Percentiles rank a stretch among this genome's conserved stretches.
phyloP scores from a whole-genome alignment of 2,888 invertebrate species.

The Apodemia duryi region DNA sequence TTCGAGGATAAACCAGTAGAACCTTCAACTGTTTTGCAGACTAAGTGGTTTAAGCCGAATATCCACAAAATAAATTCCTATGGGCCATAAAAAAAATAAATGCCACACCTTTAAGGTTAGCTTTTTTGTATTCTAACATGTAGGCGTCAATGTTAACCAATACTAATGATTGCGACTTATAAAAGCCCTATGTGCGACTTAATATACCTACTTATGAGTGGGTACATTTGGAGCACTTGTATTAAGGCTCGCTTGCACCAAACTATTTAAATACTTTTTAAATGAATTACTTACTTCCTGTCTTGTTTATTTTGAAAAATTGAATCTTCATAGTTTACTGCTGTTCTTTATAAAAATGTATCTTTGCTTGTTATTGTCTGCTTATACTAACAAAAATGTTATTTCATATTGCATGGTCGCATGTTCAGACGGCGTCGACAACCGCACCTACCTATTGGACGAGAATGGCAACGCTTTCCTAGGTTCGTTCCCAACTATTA shows the following conservation, averaged over 20 bases:
- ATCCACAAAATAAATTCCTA: no score
- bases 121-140: no score
- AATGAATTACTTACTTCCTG: background rate
- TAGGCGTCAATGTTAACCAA: no score
- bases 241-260: no score
- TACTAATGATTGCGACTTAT: no score
- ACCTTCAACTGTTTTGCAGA: no score
- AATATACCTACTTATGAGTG: background rate
- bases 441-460: slow-evolving; percentile 88
- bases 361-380: background rate
- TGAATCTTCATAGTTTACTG: background rate
- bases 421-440: slow-evolving; percentile 85
- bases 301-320: background rate
- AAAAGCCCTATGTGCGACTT: background rate
- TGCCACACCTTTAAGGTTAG: no score
- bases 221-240: background rate
- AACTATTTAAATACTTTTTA: no score
- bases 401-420: slow-evolving; percentile 57
- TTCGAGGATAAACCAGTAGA: no score
- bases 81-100: no score
- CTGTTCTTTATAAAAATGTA: background rate
- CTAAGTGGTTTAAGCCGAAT: no score
- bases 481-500: slow-evolving; percentile 63
- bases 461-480: slow-evolving; percentile 82
- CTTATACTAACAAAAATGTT: slow-evolving; percentile 15